phyloP scores from a whole-genome alignment of 1,140 invertebrate genomes.

The Mycetomoellerius zeteki region DNA sequence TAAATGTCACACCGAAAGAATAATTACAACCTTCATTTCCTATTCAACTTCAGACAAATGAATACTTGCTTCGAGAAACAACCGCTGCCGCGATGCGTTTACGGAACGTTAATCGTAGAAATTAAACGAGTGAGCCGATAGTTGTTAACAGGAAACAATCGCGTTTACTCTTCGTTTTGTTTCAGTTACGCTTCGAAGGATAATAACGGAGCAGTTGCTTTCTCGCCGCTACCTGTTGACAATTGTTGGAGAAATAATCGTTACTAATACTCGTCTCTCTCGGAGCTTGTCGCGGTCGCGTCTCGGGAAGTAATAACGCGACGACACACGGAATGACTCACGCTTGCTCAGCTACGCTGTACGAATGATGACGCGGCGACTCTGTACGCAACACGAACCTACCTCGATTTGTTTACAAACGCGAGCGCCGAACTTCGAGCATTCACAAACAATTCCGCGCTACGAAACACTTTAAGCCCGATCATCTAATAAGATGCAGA shows the following conservation, averaged over 20 bases:
- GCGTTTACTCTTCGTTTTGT: neutral
- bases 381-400: neutral
- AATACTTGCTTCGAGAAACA: neutral
- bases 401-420: neutral
- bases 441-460: neutral
- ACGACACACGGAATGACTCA: neutral
- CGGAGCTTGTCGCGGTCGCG: neutral
- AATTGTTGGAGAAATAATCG: constrained; percentile 2
- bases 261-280: constrained; percentile 1
- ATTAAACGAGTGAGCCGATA: constrained; percentile 1
- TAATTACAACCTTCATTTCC: neutral
- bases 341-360: neutral
- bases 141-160: constrained; percentile 5
- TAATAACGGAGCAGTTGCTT: neutral
- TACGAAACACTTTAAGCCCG: neutral
- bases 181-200: neutral
- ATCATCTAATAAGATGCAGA: too few species aligned
- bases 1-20: neutral
- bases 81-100: neutral
- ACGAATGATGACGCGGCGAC: neutral
- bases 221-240: constrained; percentile 5
- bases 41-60: neutral
- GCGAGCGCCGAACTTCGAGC: neutral
- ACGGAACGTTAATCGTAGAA: neutral
- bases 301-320: constrained; percentile 1